Percentiles rank a stretch among this genome's conserved stretches.
Evolutionary conservation across 2,113 vertebrate species (phyloP).

Genomic region (Lasiurus borealis): DNA sequence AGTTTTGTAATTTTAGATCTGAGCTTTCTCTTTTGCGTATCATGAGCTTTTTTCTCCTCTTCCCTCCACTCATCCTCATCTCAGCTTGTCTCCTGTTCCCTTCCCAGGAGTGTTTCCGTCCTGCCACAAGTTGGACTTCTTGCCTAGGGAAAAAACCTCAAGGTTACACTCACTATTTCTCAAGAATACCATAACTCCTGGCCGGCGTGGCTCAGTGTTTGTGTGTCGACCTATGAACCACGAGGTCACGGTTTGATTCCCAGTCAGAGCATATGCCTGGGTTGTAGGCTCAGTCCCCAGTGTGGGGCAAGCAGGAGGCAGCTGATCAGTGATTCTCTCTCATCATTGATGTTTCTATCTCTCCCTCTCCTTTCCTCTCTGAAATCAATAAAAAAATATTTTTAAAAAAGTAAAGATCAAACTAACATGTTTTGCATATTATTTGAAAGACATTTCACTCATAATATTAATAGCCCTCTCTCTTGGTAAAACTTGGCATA

Average conservation of each 20-base stretch:
- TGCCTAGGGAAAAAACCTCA: background rate
- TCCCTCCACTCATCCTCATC: background rate
- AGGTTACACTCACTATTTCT: background rate
- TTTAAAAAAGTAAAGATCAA: too few relatives aligned
- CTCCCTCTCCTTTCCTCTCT: too few relatives aligned
- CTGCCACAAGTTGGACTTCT: background rate
- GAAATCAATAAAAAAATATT: too few relatives aligned
- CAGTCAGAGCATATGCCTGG: too few relatives aligned
- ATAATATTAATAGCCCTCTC: background rate
- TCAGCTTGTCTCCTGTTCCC: background rate
- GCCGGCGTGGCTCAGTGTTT: too few relatives aligned
- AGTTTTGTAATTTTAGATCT: background rate
- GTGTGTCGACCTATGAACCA: too few relatives aligned
- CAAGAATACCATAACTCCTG: background rate
- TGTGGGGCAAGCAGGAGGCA: too few relatives aligned
- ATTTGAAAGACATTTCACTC: slow-evolving; percentile 3
- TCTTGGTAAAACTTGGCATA: background rate
- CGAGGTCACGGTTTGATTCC: too few relatives aligned
- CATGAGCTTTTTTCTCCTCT: background rate
- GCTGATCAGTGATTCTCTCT: too few relatives aligned
- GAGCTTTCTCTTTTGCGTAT: background rate
- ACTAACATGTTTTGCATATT: background rate
- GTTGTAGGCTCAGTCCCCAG: too few relatives aligned
- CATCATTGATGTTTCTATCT: too few relatives aligned
- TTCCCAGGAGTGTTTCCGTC: background rate